phyloP scores from a whole-genome alignment of 2,888 invertebrate species.

The Morpho achilles region DNA sequence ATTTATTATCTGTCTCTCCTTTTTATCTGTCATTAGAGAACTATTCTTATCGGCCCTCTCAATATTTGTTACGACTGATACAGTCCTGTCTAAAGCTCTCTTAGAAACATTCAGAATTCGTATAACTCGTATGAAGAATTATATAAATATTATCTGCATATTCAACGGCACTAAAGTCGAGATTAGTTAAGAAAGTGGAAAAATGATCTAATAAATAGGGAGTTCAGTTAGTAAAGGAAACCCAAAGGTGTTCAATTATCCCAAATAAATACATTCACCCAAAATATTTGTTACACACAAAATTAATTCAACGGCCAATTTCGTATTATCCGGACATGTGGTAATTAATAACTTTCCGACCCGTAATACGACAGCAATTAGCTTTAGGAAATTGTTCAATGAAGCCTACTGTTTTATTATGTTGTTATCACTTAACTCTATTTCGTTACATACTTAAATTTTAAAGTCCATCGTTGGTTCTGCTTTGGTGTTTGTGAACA shows the following conservation, averaged over 20 bases:
- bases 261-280: neutral
- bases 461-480: slow-evolving; percentile 21
- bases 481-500: neutral
- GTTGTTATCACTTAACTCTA: slow-evolving; percentile 10
- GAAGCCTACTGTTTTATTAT: slow-evolving; percentile 26
- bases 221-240: no score
- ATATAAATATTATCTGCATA: no score
- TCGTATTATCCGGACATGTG: slow-evolving; percentile 11
- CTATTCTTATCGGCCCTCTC: no score
- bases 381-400: slow-evolving; percentile 31
- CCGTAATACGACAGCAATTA: slow-evolving; percentile 30
- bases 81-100: no score
- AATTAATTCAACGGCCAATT: slow-evolving; percentile 11
- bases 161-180: no score
- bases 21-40: no score
- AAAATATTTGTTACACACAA: slow-evolving; percentile 10
- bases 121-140: no score
- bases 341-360: slow-evolving; percentile 28
- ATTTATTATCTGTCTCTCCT: no score
- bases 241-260: neutral
- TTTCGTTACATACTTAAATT: slow-evolving; percentile 10
- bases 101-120: no score
- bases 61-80: no score
- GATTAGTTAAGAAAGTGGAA: no score
- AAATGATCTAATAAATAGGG: no score